Percentiles rank a stretch among this genome's conserved stretches.
Evolutionary conservation across 23 tunicate genomes (phyloP).

Genomic region (Styela clava): DNA sequence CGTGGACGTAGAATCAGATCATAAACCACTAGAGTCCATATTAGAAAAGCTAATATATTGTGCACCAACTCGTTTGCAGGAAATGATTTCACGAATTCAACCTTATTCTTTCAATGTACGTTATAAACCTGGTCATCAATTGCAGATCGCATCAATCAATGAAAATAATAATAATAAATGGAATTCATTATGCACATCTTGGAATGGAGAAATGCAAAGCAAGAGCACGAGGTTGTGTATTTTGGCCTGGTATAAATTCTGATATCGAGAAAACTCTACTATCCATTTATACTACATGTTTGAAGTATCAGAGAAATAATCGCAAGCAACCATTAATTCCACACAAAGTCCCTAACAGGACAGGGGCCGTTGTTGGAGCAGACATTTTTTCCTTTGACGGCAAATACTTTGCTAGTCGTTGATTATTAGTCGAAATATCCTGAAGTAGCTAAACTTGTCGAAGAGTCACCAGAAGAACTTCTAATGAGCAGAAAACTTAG

Average conservation of each 20-base stretch:
- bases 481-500: slow-evolving; percentile 15
- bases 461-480: slow-evolving; percentile 29
- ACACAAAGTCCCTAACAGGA: slow-evolving; percentile 31
- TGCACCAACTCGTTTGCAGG: slow-evolving; percentile 47
- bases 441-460: background rate
- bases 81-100: slow-evolving; percentile 37
- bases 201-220: slow-evolving; percentile 53
- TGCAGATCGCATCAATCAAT: slow-evolving; percentile 38
- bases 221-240: slow-evolving; percentile 32
- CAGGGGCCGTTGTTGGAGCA: slow-evolving; percentile 15
- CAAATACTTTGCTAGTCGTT: slow-evolving; percentile 32
- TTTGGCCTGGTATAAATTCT: slow-evolving; percentile 47
- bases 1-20: background rate
- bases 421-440: slow-evolving; percentile 2
- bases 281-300: slow-evolving; percentile 8
- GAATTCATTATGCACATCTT: slow-evolving; percentile 6
- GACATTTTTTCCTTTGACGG: slow-evolving; percentile 38
- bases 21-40: background rate
- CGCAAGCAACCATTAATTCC: slow-evolving; percentile 27
- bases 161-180: background rate
- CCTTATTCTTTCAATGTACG: slow-evolving; percentile 31
- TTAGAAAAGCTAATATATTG: slow-evolving; percentile 16
- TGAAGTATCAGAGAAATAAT: no score
- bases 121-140: slow-evolving; percentile 19
- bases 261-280: slow-evolving; percentile 4